A percentile compares a stretch with the other conserved stretches of the same genome.
Evolutionary conservation across 2,113 vertebrate species (phyloP).

Genomic region (Calidris pugnax): DNA sequence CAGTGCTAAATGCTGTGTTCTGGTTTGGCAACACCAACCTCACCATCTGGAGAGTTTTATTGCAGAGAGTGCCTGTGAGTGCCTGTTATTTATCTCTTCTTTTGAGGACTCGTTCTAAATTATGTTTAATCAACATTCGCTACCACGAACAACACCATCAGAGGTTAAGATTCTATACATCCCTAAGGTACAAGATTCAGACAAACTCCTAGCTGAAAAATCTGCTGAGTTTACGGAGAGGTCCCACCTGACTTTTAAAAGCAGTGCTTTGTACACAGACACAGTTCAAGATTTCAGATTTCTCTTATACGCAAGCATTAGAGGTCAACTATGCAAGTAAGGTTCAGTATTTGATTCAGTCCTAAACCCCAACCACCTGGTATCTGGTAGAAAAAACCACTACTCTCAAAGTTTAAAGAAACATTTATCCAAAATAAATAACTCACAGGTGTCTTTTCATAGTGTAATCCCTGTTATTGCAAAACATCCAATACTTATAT

Average conservation of each 20-base stretch:
- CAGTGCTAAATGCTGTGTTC: neutral
- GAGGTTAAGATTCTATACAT: neutral
- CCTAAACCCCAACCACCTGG: neutral
- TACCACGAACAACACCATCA: neutral
- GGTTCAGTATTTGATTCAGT: neutral
- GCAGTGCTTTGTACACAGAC: neutral
- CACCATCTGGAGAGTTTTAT: constrained; percentile 5
- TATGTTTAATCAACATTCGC: neutral
- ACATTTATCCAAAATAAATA: neutral
- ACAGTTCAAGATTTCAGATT: neutral
- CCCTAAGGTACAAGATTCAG: neutral
- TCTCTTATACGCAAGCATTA: neutral
- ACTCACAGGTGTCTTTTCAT: neutral
- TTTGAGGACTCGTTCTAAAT: neutral
- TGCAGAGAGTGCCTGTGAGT: neutral
- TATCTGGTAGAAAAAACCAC: neutral
- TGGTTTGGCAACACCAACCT: neutral
- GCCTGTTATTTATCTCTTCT: neutral
- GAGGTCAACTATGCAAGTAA: neutral
- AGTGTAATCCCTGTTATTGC: neutral
- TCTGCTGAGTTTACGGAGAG: neutral
- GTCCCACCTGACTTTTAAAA: neutral
- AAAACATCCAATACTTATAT: neutral
- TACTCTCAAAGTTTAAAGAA: neutral
- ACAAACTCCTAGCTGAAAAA: neutral